Conservation (phyloP, 1,140 invertebrate species). For the Meloidogyne hapla region DNA sequence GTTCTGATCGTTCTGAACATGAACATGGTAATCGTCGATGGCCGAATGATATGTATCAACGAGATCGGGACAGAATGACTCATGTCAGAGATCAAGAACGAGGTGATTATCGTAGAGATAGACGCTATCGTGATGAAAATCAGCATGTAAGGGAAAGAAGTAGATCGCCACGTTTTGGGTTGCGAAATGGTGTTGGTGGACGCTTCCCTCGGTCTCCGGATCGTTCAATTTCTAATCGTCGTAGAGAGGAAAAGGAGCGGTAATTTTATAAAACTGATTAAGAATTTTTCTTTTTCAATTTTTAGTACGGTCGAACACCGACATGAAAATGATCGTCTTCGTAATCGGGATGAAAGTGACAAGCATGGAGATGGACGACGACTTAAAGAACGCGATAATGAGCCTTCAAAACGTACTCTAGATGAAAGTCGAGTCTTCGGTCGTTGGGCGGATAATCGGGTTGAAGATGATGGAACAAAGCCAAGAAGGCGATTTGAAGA, state of each 20-base stretch:
- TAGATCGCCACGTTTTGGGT: constrained; percentile 5
- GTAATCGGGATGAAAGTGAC: too few relatives aligned
- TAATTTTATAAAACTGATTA: not conserved
- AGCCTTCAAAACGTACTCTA: too few relatives aligned
- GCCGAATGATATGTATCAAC: not conserved
- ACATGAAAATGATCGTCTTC: too few relatives aligned
- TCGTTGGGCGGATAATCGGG: too few relatives aligned
- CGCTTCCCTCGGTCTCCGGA: not conserved
- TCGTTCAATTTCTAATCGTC: not conserved
- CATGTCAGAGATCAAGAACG: not conserved
- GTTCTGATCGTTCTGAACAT: not conserved
- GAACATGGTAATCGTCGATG: not conserved
- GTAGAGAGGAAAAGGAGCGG: not conserved
- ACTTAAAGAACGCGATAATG: too few relatives aligned
- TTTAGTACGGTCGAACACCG: not conserved
- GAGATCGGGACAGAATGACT: not conserved
- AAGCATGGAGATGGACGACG: too few relatives aligned
- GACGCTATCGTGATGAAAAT: not conserved
- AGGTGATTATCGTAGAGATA: not conserved
- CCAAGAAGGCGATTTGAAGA: too few relatives aligned
- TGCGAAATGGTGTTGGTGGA: constrained; percentile 18
- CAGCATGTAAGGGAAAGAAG: not conserved
- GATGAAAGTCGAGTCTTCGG: too few relatives aligned
- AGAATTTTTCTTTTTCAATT: not conserved
- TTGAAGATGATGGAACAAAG: too few relatives aligned